Base-by-base conservation (phyloP, 2,888 invertebrate species). In the Oscheius sp. region DNA sequence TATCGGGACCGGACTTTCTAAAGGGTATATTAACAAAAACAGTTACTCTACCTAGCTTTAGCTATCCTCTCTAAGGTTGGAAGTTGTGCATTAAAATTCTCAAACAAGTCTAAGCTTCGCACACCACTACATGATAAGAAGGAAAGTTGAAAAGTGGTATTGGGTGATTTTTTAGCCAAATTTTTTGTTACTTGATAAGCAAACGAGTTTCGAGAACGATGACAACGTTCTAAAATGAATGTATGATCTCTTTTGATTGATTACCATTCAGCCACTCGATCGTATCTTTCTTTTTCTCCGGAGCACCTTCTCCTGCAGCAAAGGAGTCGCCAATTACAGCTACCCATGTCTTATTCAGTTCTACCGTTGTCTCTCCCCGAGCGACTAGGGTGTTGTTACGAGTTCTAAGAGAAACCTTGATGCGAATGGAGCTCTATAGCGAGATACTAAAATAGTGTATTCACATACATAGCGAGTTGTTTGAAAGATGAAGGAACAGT, bases 251-350 rank as follows among this genome's bases (percentile, higher is more conserved):
- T 14, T n/a, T 28, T 26, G 44, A 5, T n/a, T 28, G 33, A 22
- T 22, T 32, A 47, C 38, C 64, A 51, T 50, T 33, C 51, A 51
- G 64, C 83, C 83, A 82, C 9, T 67, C 44, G 12, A 41, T 44
- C n/a, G 44, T 17, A 17, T 24, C 20, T 9, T 36, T 22, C 9
- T 20, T 54, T 22, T 24, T 14, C 47, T 82, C 81, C 1, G 83
- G 83, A 72, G 80, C 82, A 12, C 84, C 84, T 68, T 84, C 82
- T 20, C 84, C 84, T 3, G 84, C 82, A 1, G 81, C 80, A 70
- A 79, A 84, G 0, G 83, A 84, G 65, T 84, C 84, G 1, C 84
- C 84, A 14, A 84, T 56, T 1, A 78, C 77, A 0, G 77, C 81
- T 2, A 84, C 57, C 84, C 83, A 84, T 20, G 44, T 38, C 44